Conservation (phyloP, 2,113 vertebrate genomes). For the Peromyscus californicus region DNA sequence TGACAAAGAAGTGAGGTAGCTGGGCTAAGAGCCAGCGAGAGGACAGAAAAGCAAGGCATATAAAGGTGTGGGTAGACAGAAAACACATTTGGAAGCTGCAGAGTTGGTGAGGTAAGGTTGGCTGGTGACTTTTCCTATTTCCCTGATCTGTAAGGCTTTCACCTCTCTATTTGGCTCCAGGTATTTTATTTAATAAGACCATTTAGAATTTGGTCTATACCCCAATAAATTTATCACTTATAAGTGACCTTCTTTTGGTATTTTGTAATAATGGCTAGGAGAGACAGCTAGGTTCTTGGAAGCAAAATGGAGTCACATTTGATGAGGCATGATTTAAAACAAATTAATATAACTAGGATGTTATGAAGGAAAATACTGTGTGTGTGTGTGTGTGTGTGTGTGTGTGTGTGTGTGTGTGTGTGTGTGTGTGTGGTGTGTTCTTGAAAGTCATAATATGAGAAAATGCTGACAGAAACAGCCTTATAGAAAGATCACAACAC, state of each 20-base stretch:
- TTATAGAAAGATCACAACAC: neutral
- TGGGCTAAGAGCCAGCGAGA: too few relatives aligned
- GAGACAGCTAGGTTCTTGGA: neutral
- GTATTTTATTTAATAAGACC: too few relatives aligned
- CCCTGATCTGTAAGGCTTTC: too few relatives aligned
- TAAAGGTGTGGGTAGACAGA: too few relatives aligned
- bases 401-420: neutral
- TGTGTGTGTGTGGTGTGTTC: neutral
- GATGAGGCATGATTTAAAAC: neutral
- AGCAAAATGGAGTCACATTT: neutral
- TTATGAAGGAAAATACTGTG: neutral
- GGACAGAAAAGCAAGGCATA: too few relatives aligned
- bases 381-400: neutral
- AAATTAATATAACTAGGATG: neutral
- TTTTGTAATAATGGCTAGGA: neutral
- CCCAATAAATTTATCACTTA: neutral
- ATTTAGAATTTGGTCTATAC: too few relatives aligned
- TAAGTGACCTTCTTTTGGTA: neutral
- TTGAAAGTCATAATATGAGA: too few relatives aligned
- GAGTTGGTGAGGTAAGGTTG: too few relatives aligned
- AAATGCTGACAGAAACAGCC: neutral
- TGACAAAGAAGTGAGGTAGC: too few relatives aligned
- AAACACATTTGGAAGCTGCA: too few relatives aligned
- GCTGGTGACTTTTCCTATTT: too few relatives aligned
- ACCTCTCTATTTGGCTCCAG: too few relatives aligned